Percentiles rank a stretch among this genome's conserved stretches.
Evolutionary conservation across 64 coral and sea anemone species (phyloP).

Genomic region (Trachythela sp.): DNA sequence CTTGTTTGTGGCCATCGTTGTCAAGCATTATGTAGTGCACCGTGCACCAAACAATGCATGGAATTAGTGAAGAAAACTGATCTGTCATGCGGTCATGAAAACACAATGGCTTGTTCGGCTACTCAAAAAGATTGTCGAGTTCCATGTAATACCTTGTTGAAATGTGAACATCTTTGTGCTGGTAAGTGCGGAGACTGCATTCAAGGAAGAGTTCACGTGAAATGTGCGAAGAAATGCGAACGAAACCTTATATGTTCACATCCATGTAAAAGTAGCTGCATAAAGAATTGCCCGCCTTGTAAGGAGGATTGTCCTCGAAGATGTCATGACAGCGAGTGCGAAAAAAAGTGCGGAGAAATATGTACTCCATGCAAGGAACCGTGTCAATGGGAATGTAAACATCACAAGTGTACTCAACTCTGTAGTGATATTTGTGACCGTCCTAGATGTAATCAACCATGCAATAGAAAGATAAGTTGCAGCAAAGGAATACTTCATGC

Average conservation of each 20-base stretch:
- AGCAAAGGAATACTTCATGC: not conserved
- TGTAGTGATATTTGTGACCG: constrained; percentile 42
- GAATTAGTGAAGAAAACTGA: constrained; percentile 55
- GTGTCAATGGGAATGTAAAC: constrained; percentile 48
- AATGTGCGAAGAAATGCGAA: constrained; percentile 8
- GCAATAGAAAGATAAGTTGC: not conserved
- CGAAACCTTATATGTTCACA: constrained; percentile 53
- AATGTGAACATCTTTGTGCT: constrained; percentile 40
- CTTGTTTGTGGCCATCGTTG: constrained; percentile 53
- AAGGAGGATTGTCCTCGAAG: not conserved
- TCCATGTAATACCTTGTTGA: constrained; percentile 38
- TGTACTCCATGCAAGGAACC: constrained; percentile 43
- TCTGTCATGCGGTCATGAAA: constrained; percentile 60
- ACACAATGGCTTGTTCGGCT: constrained; percentile 55
- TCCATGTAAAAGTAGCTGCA: constrained; percentile 28
- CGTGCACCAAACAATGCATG: constrained; percentile 42
- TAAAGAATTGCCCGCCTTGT: constrained; percentile 40
- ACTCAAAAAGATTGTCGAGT: constrained; percentile 48
- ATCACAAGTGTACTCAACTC: constrained; percentile 30
- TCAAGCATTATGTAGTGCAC: constrained; percentile 11
- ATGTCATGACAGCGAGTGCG: constrained; percentile 36
- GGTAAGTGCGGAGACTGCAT: constrained; percentile 53
- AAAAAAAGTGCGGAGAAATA: not conserved
- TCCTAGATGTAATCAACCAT: constrained; percentile 35
- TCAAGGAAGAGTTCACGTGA: constrained; percentile 45